phyloP scores from a whole-genome alignment of 2,888 invertebrate species.

The Zonitis immaculata region DNA sequence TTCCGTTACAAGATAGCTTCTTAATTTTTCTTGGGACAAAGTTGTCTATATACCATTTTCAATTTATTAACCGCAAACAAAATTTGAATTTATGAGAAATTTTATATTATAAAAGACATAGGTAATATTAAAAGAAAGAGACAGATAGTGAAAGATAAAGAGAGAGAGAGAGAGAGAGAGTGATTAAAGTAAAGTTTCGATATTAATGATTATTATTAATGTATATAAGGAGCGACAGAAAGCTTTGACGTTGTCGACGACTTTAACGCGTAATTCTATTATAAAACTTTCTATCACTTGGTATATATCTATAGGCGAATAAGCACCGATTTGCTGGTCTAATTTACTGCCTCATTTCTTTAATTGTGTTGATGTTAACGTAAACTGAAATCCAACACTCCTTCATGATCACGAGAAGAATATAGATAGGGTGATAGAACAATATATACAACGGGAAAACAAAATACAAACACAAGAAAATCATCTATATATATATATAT shows the following conservation, averaged over 20 bases:
- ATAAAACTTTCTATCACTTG: too few species aligned
- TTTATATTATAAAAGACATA: too few species aligned
- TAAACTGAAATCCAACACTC: not conserved
- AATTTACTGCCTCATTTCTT: conserved; percentile 35
- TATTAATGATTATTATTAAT: conserved; percentile 16
- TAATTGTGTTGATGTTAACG: conserved; percentile 22
- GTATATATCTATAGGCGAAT: not conserved
- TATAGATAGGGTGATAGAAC: conserved; percentile 2
- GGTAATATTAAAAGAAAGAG: too few species aligned
- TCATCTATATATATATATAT: not conserved
- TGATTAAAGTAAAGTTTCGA: too few species aligned
- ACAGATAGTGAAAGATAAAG: too few species aligned
- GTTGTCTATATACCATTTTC: conserved; percentile 10
- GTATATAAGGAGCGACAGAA: not conserved
- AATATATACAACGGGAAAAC: too few species aligned
- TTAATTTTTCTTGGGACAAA: conserved; percentile 34
- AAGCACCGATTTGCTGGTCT: conserved; percentile 16
- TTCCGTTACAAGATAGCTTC: conserved; percentile 45
- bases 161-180: too few species aligned
- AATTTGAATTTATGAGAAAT: conserved; percentile 46
- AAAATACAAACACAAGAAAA: not conserved
- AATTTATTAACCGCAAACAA: conserved; percentile 43
- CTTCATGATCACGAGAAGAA: conserved; percentile 2
- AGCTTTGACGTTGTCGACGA: conserved; percentile 9
- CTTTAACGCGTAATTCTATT: conserved; percentile 12